phyloP scores from a whole-genome alignment of 1,140 invertebrate genomes.

The Galleria mellonella region DNA sequence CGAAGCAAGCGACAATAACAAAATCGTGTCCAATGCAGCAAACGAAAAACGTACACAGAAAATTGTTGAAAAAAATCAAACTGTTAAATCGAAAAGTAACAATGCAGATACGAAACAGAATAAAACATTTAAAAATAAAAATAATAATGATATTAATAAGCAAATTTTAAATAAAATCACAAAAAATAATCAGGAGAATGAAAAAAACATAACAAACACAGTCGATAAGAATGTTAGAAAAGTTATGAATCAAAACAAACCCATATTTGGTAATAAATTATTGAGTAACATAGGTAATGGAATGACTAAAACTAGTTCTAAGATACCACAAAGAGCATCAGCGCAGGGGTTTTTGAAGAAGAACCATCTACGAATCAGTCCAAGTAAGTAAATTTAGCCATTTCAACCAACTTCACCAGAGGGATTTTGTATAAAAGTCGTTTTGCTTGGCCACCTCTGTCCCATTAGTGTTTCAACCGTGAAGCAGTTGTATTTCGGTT shows the following conservation, averaged over 20 bases:
- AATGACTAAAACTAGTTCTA: conserved; percentile 14
- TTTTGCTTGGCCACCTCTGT: too few relatives aligned
- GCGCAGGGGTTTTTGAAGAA: conserved; percentile 12
- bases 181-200: background rate
- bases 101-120: background rate
- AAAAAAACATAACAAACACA: background rate
- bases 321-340: conserved; percentile 32
- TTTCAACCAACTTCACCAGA: too few relatives aligned
- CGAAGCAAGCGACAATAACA: conserved; percentile 8
- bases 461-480: too few relatives aligned
- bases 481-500: too few relatives aligned
- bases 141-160: background rate
- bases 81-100: background rate
- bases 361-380: conserved; percentile 28
- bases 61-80: background rate
- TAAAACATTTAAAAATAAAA: conserved; percentile 1
- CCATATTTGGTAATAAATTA: background rate
- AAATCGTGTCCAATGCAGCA: conserved; percentile 1
- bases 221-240: conserved; percentile 2
- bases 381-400: conserved; percentile 26
- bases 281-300: conserved; percentile 1
- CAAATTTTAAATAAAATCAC: background rate
- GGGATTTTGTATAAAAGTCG: too few relatives aligned
- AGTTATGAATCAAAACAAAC: conserved; percentile 2
- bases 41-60: conserved; percentile 1